Base-by-base conservation (phyloP, 2,797 vertebrate species). In the Phrynocephalus guinanensis region DNA sequence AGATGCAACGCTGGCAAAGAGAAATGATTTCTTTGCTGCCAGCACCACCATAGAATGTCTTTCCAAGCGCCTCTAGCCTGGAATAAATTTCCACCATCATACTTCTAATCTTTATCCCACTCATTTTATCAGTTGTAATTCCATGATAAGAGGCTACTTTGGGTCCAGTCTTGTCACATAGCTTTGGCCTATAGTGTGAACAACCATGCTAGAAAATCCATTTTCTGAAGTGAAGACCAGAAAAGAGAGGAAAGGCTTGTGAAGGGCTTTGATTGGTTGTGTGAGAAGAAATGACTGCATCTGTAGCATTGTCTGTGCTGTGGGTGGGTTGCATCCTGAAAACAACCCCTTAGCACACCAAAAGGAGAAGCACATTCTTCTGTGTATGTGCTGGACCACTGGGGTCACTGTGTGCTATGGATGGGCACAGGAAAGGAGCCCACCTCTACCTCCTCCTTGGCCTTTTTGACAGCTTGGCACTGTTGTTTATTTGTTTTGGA, bases 221-320 rank as follows among this genome's bases (percentile, higher is more conserved):
- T 88, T 86, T 92, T 87, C 85, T 89, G 88, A 81, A 63, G 3
- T 15, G 60, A 63, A 18, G 18, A 63, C 86, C 79, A 84, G 90
- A 85, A 33, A 48, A 44, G 86, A 87, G 80, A 88, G 10, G 79
- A 72, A 1, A 56, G 91, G 68, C 88, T 88, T 44, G 82, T 91
- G 66, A 75, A 86, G 84, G 79, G 76, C 92, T 82, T 81, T 94
- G 92, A 93, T 88, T 44, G 52, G 85, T 93, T 93, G 85, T 91
- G 90, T 94, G 87, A 81, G 87, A 90, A 87, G 88, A 10, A 68
- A 82, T 10, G 63, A 24, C 11, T 48, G 38, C 66, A 26, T 28
- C 66, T 18, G 4, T n/a, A 15, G 44, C 22, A 38, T 11, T 79
- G n/a, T 52, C 52, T 24, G 15, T 63, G 60, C 18, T 63, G 15